Evolutionary conservation across 2,888 invertebrate species (phyloP), one percentile per base, ranked within the genome.

Genomic region (Glyphotaelius pellucidus): DNA sequence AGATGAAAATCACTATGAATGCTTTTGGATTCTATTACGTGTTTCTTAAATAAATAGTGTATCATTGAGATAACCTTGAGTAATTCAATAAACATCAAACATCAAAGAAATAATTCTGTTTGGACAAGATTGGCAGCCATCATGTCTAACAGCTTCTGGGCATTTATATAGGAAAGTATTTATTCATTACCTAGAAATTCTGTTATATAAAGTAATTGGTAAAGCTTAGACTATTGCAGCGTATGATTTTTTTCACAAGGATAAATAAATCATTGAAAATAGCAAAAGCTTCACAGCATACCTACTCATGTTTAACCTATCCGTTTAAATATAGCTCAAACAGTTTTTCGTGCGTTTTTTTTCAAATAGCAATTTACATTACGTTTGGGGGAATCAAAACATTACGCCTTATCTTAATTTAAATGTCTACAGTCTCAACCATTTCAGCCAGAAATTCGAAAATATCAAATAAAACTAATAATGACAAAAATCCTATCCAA

Each of bases 401-500:
- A 9, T 67, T 67, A 67, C 52, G n/a, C 67, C 81, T 31, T 81
- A 32, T 19, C 31, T 81, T 32, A 32, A 31, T 81, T 81, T 25
- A 88, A 88, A 88, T 88, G 31, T 80, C 14, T 15, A 80, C 89
- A 80, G 88, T 88, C 88, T 88, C 52, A 88, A 88, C 35, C 88
- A 31, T 52, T 35, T 88, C 67, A 47, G 67, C 67, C 25, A 30
- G 88, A 88, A 88, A 67, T 88, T 67, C 35, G 81, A 81, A 86
- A 79, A 67, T 85, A 67, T 90, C 83, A 86, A 86, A 86, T 35
- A 84, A 85, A 85, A 90, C 19, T 38, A 90, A 67, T 38, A 90
- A 67, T 67, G 67, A 87, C 90, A 91, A 84, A 85, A 67, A 87
- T 87, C 80, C 80, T 87, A 80, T 91, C 91, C 91, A 91, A 91